Base-by-base conservation (phyloP, 2,797 vertebrate species). In the Macropodus opercularis region DNA sequence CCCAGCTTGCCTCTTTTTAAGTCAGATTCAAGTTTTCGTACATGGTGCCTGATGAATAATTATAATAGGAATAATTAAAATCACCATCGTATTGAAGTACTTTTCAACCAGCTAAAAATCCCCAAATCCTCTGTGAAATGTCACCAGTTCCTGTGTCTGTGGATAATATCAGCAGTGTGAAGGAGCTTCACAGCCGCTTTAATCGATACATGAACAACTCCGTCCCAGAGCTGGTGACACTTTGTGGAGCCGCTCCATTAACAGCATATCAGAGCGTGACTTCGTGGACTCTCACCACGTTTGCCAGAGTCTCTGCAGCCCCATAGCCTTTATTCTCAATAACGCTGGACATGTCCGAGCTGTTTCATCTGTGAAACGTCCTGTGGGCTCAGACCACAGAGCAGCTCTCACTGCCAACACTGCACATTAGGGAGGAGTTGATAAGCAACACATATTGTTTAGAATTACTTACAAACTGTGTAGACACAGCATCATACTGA, bases 181-280 rank as follows among this genome's bases (percentile, higher is more conserved):
- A 26, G n/a, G 50, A 18, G 44, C 31, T 47, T 39, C 54, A 54
- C 55, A 52, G 41, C 24, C 27, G 26, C 47, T 41, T 67, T 35
- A 72, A 68, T 79, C 59, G 29, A 67, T 70, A 69, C 39, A 8
- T 32, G 15, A 48, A 40, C 55, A 32, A 18, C 32, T 60, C 21
- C 21, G 32, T 67, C 52, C 64, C 39, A n/a, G 27, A 55, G 34
- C 47, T 42, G 39, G 27, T 38, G 64, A 50, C 61, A 56, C 46
- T 53, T 32, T 24, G 27, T 19, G 49, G 29, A 54, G 61, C 6
- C 0, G 17, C 53, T 58, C 61, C 41, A 60, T 67, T 70, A 44
- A 19, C 52, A 11, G 2, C 4, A 17, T 23, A 12, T 27, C 12
- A 2, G 22, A 44, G 24, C 18, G 8, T 46, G 43, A 54, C 49